These are phyloP conservation scores for Equus quagga DNA, from an alignment of 2,113 vertebrate genomes.

Conservation along the genomic window DNA sequence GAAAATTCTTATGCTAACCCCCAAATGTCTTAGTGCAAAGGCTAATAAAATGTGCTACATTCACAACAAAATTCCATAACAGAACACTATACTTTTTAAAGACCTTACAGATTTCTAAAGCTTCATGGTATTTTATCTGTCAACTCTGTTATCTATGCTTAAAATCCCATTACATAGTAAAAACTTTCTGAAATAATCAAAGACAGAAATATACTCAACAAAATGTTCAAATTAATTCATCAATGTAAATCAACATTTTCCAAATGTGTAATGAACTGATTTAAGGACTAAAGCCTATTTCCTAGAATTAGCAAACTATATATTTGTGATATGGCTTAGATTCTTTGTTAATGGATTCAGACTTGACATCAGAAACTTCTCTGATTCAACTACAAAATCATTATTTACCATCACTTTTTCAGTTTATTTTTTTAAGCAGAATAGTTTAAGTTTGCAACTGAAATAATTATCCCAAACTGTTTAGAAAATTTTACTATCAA, in stretches of 20 bases:
- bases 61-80: not conserved
- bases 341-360: not conserved
- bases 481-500: slow-evolving; percentile 20
- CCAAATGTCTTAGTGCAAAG: not conserved
- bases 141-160: not conserved
- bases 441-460: slow-evolving; percentile 27
- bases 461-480: not conserved
- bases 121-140: not conserved
- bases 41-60: not conserved
- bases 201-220: not conserved
- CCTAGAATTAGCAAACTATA: not conserved
- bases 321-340: not conserved
- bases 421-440: not conserved
- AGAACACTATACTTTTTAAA: not conserved
- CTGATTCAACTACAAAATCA: slow-evolving; percentile 8
- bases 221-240: not conserved
- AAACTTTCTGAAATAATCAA: slow-evolving; percentile 27
- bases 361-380: slow-evolving; percentile 8
- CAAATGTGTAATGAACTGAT: slow-evolving; percentile 10
- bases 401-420: not conserved
- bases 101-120: not conserved
- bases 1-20: not conserved
- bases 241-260: slow-evolving; percentile 3
- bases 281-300: not conserved
- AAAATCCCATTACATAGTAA: slow-evolving; percentile 41